phyloP scores from a whole-genome alignment of 2,797 vertebrate genomes.

The Halcyon leucocephala region DNA sequence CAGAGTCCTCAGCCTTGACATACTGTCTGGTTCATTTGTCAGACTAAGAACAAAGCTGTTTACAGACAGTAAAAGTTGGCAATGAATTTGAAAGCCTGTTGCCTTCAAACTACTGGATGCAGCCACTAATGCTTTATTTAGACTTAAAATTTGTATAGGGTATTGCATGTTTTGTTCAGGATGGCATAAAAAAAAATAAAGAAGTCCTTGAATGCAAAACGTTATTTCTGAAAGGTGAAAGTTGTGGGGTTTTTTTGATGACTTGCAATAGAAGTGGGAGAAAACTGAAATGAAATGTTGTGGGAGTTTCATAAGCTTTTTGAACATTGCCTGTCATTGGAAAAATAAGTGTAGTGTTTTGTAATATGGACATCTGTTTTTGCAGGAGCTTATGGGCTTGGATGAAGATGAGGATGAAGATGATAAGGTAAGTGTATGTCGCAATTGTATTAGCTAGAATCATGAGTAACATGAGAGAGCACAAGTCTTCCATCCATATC shows the following conservation, averaged over 20 bases:
- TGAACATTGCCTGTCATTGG: neutral
- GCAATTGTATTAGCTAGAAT: fast-evolving
- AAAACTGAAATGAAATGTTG: neutral
- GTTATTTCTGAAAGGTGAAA: neutral
- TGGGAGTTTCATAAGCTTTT: slow-evolving; percentile 23
- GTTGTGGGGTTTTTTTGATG: neutral
- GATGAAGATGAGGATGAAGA: slow-evolving; percentile 95
- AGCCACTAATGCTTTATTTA: slow-evolving; percentile 50
- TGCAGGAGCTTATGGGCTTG: slow-evolving; percentile 88
- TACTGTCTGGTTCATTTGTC: slow-evolving; percentile 65
- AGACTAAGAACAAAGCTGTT: slow-evolving; percentile 69
- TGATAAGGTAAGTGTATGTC: slow-evolving; percentile 87
- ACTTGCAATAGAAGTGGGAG: neutral
- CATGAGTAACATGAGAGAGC: neutral
- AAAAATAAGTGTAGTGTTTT: neutral
- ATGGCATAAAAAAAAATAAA: neutral
- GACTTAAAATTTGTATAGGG: slow-evolving; percentile 26
- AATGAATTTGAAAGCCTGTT: slow-evolving; percentile 52
- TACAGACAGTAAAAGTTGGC: slow-evolving; percentile 49
- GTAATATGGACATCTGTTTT: slow-evolving; percentile 52
- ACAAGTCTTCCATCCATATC: neutral
- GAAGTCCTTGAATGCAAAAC: slow-evolving; percentile 10
- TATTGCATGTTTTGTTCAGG: neutral
- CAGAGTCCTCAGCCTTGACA: slow-evolving; percentile 61
- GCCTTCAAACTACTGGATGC: slow-evolving; percentile 41